Base-by-base conservation (phyloP, 2,888 invertebrate genomes). In the Chrysomela aeneicollis region DNA sequence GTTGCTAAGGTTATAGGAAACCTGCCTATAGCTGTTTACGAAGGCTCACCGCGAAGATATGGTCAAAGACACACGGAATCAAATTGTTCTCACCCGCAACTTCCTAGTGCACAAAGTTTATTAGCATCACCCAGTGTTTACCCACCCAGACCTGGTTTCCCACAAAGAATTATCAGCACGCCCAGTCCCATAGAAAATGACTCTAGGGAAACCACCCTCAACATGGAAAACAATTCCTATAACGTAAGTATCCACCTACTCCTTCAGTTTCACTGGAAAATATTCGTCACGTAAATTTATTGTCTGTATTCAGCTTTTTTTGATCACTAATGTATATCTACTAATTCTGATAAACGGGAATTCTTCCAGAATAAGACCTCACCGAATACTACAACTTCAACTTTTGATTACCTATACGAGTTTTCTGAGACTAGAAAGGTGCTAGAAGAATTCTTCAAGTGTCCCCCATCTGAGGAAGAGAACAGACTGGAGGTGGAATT, bases 391-490 rank as follows among this genome's bases (percentile, higher is more conserved):
- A 77, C 79, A 51, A 85, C 86, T 64, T 86, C 91, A 59, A 92
- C 93, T 35, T 94, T 93, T 81, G 94, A 95, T 85, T 94, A 94
- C 83, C 83, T 94, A 69, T 95, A 95, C 82, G 95, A 95, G 83
- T 95, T 95, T 83, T 95, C 95, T 0, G 95, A 95, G 84, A 95
- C 95, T 21, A 86, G 94, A 71, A 95, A 95, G 84, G 95, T 95
- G 52, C 85, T 95, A 49, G 95, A 95, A 79, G 95, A 95, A 84
- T 95, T 95, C 84, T 95, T 95, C 85, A 90, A 92, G 81, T 92
- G 92, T 79, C 91, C 91, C 54, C 89, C 90, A 61, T 85, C 86
- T 21, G 86, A 87, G 71, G 86, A 88, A 77, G 88, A 89, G 69
- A 87, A 87, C 68, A 82, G 80, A 70, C 81, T 86, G 72, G 85